Base-by-base conservation (phyloP, 1,140 invertebrate species). In the Neomicropteryx cornuta region DNA sequence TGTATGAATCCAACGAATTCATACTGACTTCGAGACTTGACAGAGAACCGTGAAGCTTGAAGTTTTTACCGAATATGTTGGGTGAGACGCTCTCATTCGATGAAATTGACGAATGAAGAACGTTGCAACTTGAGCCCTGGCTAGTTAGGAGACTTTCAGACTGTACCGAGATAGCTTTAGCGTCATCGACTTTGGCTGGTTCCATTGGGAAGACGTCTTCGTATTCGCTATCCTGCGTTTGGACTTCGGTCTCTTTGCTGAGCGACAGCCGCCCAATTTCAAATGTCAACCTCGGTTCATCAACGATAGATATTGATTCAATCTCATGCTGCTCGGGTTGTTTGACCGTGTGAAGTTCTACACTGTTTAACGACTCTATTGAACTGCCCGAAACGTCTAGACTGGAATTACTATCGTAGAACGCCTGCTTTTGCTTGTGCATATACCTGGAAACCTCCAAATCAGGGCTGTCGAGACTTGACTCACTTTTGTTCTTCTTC, bases 401-500 rank as follows among this genome's bases (percentile, higher is more conserved):
- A 19, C 63, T 66, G 2, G 63, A 66, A 33, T 55, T 65, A 36
- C 63, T 66, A 38, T 66, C 65, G 36, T 61, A 62, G 39, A 62
- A 59, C 5, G 53, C 36, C 36, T 53, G 36, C 28, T 53, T 56
- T 36, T 28, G 8, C 22, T 59, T 52, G 13, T 51, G 48, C 61
- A 68, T 68, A 4, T 66, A 42, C 40, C 63, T 56, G 24, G 66
- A 68, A 0, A 68, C 64, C 51, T 70, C 67, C 38, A 66, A 38
- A 50, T 70, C 67, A 0, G 65, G 61, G 44, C 65, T 67, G 34
- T 70, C 65, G 5, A 66, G 47, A 48, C 62, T 68, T 13, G 63
- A 65, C 44, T 68, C 65, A 38, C 63, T 68, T 42, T 60, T 63
- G 45, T 66, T 68, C 37, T 68, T 66, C 52, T 66, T 68, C 50